A percentile compares a stretch with the other conserved stretches of the same genome.
Evolutionary conservation across 2,797 vertebrate species (phyloP).

Genomic region (Pagetopsis macropterus): DNA sequence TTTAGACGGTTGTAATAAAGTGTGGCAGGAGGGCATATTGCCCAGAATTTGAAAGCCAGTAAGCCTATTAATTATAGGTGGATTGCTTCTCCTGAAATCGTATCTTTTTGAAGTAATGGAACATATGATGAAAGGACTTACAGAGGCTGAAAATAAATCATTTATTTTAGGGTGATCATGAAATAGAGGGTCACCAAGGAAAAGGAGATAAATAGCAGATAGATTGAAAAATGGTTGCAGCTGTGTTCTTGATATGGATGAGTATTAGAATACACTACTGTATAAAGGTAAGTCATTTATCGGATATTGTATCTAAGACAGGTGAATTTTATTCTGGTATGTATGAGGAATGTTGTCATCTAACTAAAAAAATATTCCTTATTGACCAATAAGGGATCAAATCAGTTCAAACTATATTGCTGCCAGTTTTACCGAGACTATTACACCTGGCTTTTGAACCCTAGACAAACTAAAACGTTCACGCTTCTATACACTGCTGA

Average conservation of each 20-base stretch:
- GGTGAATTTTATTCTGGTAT: slow-evolving; percentile 4
- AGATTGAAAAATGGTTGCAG: slow-evolving; percentile 44
- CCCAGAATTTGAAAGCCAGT: slow-evolving; percentile 56
- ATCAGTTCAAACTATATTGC: not conserved
- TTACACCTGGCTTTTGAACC: not conserved
- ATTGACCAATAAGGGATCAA: not conserved
- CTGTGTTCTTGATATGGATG: slow-evolving; percentile 27
- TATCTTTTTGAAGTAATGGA: slow-evolving; percentile 68
- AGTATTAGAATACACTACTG: slow-evolving; percentile 19
- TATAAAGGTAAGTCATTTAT: slow-evolving; percentile 10
- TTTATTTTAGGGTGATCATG: slow-evolving; percentile 38
- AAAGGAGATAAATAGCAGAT: slow-evolving; percentile 54
- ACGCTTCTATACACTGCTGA: no score
- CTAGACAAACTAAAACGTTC: not conserved
- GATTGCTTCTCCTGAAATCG: slow-evolving; percentile 50
- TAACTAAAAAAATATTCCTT: not conserved
- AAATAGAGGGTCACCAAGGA: slow-evolving; percentile 45
- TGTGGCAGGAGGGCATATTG: slow-evolving; percentile 51
- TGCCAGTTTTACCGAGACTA: not conserved
- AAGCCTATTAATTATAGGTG: slow-evolving; percentile 63
- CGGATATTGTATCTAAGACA: not conserved
- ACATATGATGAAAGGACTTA: slow-evolving; percentile 56
- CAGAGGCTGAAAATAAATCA: slow-evolving; percentile 46
- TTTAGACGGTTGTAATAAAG: slow-evolving; percentile 52
- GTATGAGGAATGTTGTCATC: slow-evolving; percentile 5